Percentiles rank a stretch among this genome's conserved stretches.
phyloP scores from a whole-genome alignment of 2,113 vertebrate genomes.

The Ophthalmolycus amberensis region DNA sequence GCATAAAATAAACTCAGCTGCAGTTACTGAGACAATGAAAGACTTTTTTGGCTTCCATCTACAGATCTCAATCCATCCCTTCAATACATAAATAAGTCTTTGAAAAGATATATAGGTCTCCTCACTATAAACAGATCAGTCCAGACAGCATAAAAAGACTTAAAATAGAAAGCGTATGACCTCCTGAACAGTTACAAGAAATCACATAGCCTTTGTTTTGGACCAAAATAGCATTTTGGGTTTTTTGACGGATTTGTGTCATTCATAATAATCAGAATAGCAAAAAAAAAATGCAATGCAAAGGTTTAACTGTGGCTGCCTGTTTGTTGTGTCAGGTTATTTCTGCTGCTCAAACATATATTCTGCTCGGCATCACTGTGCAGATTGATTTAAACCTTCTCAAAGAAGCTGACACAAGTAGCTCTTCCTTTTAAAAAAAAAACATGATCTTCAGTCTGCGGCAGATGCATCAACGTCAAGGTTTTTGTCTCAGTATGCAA shows the following conservation, averaged over 20 bases:
- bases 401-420: constrained; percentile 6
- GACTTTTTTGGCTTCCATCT: constrained; percentile 6
- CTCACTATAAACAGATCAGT: constrained; percentile 26
- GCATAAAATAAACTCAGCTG: constrained; percentile 52
- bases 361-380: background rate
- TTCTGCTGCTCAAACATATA: constrained; percentile 10
- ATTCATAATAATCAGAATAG: constrained; percentile 20
- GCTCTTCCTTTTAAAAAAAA: constrained; percentile 5
- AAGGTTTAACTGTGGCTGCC: constrained; percentile 11
- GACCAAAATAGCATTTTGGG: constrained; percentile 2
- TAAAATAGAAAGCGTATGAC: constrained; percentile 22
- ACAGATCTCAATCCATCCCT: constrained; percentile 15
- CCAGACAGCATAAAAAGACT: constrained; percentile 10
- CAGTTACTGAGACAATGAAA: constrained; percentile 50
- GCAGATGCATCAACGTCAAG: constrained; percentile 10
- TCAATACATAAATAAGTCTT: constrained; percentile 44
- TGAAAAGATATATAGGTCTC: constrained; percentile 23
- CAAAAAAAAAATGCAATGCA: background rate
- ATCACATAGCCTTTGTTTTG: background rate
- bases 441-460: constrained; percentile 10
- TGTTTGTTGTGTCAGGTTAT: constrained; percentile 3
- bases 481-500: constrained; percentile 13
- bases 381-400: constrained; percentile 30
- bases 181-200: constrained; percentile 11
- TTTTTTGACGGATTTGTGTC: constrained; percentile 28